Percentiles rank a stretch among this genome's conserved stretches.
Evolutionary conservation across 1,140 invertebrate species (phyloP).

Genomic region (Maconellicoccus hirsutus): DNA sequence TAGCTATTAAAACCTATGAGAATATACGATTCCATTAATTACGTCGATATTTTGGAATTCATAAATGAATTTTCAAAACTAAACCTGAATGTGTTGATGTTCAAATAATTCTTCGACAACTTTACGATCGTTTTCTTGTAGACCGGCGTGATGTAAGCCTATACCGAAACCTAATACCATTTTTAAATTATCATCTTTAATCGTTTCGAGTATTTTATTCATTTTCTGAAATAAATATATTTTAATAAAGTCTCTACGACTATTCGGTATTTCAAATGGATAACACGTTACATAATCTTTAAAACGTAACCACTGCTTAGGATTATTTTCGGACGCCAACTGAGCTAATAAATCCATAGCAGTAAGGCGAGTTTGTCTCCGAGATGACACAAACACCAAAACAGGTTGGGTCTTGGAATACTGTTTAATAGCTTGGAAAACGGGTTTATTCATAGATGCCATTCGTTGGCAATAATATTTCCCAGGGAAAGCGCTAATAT

Average conservation of each 20-base stretch:
- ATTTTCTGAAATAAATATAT: conserved; percentile 45
- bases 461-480: conserved; percentile 99
- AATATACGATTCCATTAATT: conserved; percentile 16
- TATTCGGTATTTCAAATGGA: neutral
- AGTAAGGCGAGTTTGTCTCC: conserved; percentile 91
- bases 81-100: conserved; percentile 90
- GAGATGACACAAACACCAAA: conserved; percentile 94
- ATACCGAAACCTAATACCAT: conserved; percentile 93
- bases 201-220: conserved; percentile 56
- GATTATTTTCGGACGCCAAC: conserved; percentile 78
- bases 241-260: too few relatives aligned
- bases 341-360: conserved; percentile 92
- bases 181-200: conserved; percentile 85
- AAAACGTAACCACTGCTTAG: conserved; percentile 92
- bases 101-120: conserved; percentile 92
- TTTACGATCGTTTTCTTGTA: conserved; percentile 82
- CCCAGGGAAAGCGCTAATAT: conserved; percentile 84
- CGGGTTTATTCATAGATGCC: conserved; percentile 99
- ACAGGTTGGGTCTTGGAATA: conserved; percentile 79
- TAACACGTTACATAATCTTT: conserved; percentile 47
- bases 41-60: too few relatives aligned
- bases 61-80: neutral
- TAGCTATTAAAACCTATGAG: conserved; percentile 79
- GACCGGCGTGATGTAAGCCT: conserved; percentile 93
- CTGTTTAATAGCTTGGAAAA: conserved; percentile 86